A percentile compares a stretch with the other conserved stretches of the same genome.
phyloP scores from a whole-genome alignment of 2,888 invertebrate genomes.

The Bimastos eiseni region DNA sequence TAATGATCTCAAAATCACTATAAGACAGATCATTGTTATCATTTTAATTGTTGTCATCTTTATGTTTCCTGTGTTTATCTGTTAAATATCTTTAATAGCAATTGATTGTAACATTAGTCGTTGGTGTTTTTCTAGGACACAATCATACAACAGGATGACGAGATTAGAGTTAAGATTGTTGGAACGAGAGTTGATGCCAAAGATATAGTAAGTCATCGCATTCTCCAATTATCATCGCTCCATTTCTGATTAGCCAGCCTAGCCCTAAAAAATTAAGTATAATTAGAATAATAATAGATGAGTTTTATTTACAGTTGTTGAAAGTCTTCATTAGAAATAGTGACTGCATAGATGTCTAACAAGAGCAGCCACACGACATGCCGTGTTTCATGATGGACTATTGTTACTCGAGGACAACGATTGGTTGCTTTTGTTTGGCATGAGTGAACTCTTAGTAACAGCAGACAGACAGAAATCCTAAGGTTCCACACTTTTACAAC shows the following conservation, averaged over 20 bases:
- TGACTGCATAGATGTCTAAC: background rate
- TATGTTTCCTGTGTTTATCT: background rate
- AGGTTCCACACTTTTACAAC: too few species aligned
- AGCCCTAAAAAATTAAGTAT: background rate
- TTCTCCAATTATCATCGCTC: background rate
- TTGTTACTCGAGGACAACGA: background rate
- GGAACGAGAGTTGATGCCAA: conserved; percentile 97
- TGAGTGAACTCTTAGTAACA: too few species aligned
- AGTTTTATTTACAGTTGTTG: background rate
- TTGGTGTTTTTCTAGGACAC: conserved; percentile 70
- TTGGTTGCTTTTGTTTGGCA: background rate
- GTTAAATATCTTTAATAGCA: background rate
- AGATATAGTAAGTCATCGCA: conserved; percentile 81
- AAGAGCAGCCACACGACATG: background rate
- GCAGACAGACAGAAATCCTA: too few species aligned
- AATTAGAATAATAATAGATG: background rate
- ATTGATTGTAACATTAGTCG: background rate
- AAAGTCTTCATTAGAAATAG: background rate
- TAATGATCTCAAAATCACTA: background rate
- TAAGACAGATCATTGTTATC: background rate
- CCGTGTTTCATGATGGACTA: background rate
- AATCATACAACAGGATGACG: conserved; percentile 94
- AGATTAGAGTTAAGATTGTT: conserved; percentile 95
- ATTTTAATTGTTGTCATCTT: background rate
- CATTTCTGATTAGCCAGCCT: too few species aligned